Evolutionary conservation across 2,797 vertebrate genomes (phyloP), one percentile per base, ranked within the genome.

Genomic region (Darevskia mixta): DNA sequence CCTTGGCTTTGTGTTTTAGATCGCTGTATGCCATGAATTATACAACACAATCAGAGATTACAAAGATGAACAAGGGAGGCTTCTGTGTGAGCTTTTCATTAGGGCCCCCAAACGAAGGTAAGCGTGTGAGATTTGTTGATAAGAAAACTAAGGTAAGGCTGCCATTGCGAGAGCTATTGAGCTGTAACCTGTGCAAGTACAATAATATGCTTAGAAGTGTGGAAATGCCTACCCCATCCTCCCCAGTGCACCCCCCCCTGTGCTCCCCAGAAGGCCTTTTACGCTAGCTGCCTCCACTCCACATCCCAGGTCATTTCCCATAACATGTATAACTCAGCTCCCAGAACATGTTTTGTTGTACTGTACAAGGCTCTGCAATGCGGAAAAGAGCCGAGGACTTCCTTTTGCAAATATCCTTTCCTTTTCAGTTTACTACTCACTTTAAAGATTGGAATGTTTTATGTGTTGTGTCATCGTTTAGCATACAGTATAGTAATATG

Each of bases 81-180:
- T 98, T 82, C 98, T 99, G 29, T 98, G 98, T 96, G 99, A 99
- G 84, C 96, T 98, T 85, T 99, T 99, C 94, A 98, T 98, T 85
- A 97, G 99, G 90, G 98, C 98, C 91, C 99, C 99, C 8, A 99
- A 99, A 94, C 97, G 99, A 96, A 98, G 99, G 99, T 99, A 96
- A 97, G 95, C 79, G 69, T 25, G 0, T 61, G 17, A 11, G 32
- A 82, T 85, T 90, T 23, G 5, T 66, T 85, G n/a, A 41, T 41
- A 55, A 67, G 35, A 83, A 93, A 32, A 10, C 41, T 77, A 41
- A 9, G 77, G 20, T 55, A 89, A 82, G 61, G 18, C 8, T 32
- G 29, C 58, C 32, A 3, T 32, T 86, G 38, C 27, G 15, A 58
- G 4, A 66, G 64, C 55, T 55, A 13, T 45, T 18, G 23, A 66